Conservation (phyloP, 2,797 vertebrate species). For the Ataeniobius toweri region DNA sequence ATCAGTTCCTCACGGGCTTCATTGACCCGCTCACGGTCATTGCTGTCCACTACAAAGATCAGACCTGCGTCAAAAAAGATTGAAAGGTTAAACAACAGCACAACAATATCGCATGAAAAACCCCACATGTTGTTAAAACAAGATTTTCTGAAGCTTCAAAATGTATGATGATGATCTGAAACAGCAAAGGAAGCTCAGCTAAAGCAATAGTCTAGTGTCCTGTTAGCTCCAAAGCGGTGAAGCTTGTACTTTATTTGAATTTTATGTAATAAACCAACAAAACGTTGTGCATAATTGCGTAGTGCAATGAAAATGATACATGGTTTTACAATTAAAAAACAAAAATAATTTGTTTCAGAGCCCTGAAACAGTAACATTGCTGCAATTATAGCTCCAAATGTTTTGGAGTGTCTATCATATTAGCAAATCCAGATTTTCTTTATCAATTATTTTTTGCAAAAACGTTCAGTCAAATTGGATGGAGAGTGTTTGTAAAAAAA, state of each 20-base stretch:
- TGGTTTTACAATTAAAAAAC: not conserved
- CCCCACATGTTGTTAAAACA: not conserved
- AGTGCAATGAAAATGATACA: not conserved
- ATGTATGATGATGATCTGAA: constrained; percentile 37
- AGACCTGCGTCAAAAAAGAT: constrained; percentile 78
- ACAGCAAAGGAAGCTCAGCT: constrained; percentile 47
- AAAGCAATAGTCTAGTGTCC: constrained; percentile 47
- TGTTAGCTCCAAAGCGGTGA: constrained; percentile 18
- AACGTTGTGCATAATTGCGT: too few species aligned
- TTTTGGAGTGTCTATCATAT: too few species aligned
- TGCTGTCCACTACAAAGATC: constrained; percentile 98
- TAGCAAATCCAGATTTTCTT: not conserved
- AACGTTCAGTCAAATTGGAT: not conserved
- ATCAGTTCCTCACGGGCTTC: constrained; percentile 96
- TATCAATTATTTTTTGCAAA: not conserved
- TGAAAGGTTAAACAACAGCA: not conserved
- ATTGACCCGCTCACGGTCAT: constrained; percentile 93
- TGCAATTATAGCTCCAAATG: not conserved
- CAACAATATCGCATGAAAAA: not conserved
- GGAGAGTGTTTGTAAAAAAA: not conserved
- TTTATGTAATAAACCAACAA: not conserved
- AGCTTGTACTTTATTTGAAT: not conserved
- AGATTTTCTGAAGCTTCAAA: constrained; percentile 30
- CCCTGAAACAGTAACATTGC: not conserved
- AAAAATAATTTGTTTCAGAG: not conserved